These are phyloP conservation scores for Cetoscarus ocellatus DNA, from an alignment of 2,797 vertebrate species.

Conservation along the genomic window DNA sequence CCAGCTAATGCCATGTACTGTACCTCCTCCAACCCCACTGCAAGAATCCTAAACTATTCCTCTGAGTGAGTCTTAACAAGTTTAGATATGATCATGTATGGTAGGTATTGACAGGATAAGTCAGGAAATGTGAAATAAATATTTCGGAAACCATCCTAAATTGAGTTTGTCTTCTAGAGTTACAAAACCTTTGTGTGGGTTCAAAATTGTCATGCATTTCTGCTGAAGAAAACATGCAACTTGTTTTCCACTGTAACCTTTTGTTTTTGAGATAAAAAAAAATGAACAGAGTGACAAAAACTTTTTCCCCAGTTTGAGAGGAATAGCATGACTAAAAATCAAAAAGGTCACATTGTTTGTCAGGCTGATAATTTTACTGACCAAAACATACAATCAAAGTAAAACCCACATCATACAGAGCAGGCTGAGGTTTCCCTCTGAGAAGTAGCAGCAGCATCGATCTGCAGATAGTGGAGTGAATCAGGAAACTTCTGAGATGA, in stretches of 20 bases:
- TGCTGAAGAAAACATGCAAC: no score
- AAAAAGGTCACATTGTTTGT: constrained; percentile 20
- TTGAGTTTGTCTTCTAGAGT: no score
- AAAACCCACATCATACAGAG: constrained; percentile 22
- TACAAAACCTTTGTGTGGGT: no score
- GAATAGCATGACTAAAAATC: constrained; percentile 12
- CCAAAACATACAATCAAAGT: constrained; percentile 22
- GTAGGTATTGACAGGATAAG: no score
- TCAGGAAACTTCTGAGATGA: constrained; percentile 19
- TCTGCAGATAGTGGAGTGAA: background rate
- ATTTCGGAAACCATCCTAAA: no score
- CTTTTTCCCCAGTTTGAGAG: background rate
- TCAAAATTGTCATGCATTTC: no score
- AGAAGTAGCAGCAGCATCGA: background rate
- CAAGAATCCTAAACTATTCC: no score
- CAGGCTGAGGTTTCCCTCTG: constrained; percentile 29
- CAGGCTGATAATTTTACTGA: constrained; percentile 13
- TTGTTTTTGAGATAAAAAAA: constrained; percentile 11
- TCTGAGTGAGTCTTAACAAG: no score
- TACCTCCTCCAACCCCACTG: no score
- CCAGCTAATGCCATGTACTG: no score
- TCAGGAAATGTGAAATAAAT: no score
- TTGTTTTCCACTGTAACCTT: constrained; percentile 29
- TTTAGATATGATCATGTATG: no score
- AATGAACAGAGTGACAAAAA: background rate